Base-by-base conservation (phyloP, 64 coral and sea anemone genomes). In the Pachyseris speciosa region DNA sequence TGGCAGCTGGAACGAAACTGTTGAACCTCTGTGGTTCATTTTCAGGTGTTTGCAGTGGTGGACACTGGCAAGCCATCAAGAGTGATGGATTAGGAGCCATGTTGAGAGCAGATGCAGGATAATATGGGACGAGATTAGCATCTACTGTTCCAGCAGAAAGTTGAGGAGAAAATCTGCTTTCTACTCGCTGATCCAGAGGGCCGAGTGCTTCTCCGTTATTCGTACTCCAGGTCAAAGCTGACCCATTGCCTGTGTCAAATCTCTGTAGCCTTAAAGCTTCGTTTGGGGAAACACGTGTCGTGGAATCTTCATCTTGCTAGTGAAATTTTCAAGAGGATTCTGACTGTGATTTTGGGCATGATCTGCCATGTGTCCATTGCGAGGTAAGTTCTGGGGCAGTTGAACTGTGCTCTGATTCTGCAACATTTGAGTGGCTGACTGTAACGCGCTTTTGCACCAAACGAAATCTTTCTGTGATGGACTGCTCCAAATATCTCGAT, bases 221-320 rank as follows among this genome's bases (percentile, higher is more conserved):
- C 53, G 63, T 24, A 9, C 13, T 38, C 20, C 53, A n/a, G n/a
- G 52, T 24, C 0, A 4, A 34, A 12, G 20, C 22, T 12, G 53
- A 25, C 1, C 10, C 53, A 22, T 36, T 81, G 17, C 32, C 0
- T 61, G n/a, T 42, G 5, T 36, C 49, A n/a, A 79, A 20, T 16
- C 22, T 53, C 30, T 79, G 75, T 15, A 15, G 1, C 9, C 50
- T 27, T 47, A 57, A 19, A 7, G 75, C 75, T 63, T 81, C 77
- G 52, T 81, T 81, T 38, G 51, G 77, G 55, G 77, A 32, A 81
- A 81, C 20, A 81, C 77, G 36, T 81, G 55, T 10, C 77, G 32
- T 11, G 77, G 53, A 37, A 81, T 25, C 0, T 57, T 81, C 53
- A 81, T 81, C 37, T 81, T 81, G 40, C 77, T 63, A 11, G 12